A percentile compares a stretch with the other conserved stretches of the same genome.
Evolutionary conservation across 2,797 vertebrate species (phyloP).

Genomic region (Pelobates cultripes): DNA sequence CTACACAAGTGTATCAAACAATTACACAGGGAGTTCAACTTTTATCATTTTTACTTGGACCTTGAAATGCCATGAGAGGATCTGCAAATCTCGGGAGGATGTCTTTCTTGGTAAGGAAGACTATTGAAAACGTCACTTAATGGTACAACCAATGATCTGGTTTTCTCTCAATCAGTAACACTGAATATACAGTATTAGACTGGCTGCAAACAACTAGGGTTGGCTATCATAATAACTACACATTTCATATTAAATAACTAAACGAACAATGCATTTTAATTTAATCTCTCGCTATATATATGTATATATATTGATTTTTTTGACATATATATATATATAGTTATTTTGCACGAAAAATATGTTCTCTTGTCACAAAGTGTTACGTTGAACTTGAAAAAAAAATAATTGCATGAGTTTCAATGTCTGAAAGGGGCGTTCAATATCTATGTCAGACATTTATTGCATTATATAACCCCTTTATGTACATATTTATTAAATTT

Average conservation of each 20-base stretch:
- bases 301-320: constrained; percentile 59
- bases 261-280: constrained; percentile 69
- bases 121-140: constrained; percentile 72
- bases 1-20: constrained; percentile 67
- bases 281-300: constrained; percentile 71
- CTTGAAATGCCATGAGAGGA: constrained; percentile 72
- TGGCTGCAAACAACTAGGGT: constrained; percentile 32
- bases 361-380: constrained; percentile 77
- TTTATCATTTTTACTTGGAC: constrained; percentile 64
- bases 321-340: constrained; percentile 57
- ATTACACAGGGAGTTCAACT: constrained; percentile 70
- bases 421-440: constrained; percentile 51
- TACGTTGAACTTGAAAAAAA: constrained; percentile 68
- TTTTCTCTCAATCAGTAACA: constrained; percentile 44
- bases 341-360: constrained; percentile 62
- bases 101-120: constrained; percentile 72
- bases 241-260: constrained; percentile 25
- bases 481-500: constrained; percentile 56
- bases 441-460: constrained; percentile 46
- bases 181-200: constrained; percentile 49
- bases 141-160: constrained; percentile 70
- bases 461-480: constrained; percentile 48
- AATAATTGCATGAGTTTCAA: constrained; percentile 66
- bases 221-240: constrained; percentile 25
- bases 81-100: constrained; percentile 71